Conservation (phyloP, 1,140 invertebrate species). For the Pollicipes pollicipes region DNA sequence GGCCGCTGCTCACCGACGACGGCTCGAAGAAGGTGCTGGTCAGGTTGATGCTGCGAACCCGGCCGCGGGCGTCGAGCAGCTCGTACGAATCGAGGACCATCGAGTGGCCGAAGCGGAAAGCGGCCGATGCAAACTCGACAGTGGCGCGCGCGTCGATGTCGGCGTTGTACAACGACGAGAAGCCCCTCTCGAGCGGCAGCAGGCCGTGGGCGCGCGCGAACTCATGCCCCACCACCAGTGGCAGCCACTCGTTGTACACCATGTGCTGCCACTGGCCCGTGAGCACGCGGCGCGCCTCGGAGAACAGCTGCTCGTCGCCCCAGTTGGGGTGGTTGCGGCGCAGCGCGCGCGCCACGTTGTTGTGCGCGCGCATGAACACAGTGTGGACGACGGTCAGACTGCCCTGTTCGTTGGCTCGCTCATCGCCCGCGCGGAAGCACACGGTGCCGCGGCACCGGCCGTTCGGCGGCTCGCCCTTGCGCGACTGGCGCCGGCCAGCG, state of each 20-base stretch:
- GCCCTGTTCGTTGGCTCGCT: conserved; percentile 62
- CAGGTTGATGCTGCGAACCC: not conserved
- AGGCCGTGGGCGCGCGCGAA: conserved; percentile 59
- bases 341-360: conserved; percentile 56
- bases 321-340: conserved; percentile 59
- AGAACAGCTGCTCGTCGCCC: conserved; percentile 50
- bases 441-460: conserved; percentile 2
- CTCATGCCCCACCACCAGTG: conserved; percentile 48
- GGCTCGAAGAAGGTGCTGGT: not conserved
- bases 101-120: conserved; percentile 27
- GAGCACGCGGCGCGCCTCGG: conserved; percentile 22
- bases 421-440: conserved; percentile 39
- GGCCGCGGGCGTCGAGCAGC: not conserved
- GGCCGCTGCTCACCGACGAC: too few species aligned
- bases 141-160: conserved; percentile 16
- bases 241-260: conserved; percentile 31
- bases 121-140: conserved; percentile 20
- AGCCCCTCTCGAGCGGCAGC: conserved; percentile 40
- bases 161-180: conserved; percentile 23
- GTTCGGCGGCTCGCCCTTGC: not conserved
- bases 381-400: conserved; percentile 61
- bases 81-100: conserved; percentile 18
- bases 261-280: conserved; percentile 29
- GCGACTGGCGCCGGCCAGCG: too few species aligned
- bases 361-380: conserved; percentile 71